Percentiles rank a stretch among this genome's conserved stretches.
Conservation (phyloP, 2,888 invertebrate species). For the Incurvaria masculella region DNA sequence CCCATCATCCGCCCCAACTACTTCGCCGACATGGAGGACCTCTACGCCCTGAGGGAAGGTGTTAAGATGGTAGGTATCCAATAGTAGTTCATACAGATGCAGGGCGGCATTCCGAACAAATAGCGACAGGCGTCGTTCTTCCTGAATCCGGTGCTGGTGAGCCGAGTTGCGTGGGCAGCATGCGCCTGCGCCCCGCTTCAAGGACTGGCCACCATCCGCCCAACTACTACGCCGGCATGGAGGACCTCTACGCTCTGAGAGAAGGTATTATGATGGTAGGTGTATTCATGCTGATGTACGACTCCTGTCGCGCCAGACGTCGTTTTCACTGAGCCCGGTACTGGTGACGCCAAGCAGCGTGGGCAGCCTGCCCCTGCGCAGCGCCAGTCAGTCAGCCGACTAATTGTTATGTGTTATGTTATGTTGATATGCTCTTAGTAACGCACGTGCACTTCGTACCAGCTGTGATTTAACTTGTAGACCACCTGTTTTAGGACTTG, state of each 20-base stretch:
- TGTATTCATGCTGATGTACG: too few species aligned
- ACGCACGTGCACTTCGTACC: too few species aligned
- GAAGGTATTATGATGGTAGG: conserved; percentile 70
- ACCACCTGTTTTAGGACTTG: too few species aligned
- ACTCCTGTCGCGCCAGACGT: conserved; percentile 49
- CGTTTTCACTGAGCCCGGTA: conserved; percentile 71
- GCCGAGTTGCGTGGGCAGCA: conserved; percentile 68
- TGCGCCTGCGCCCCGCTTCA: conserved; percentile 71
- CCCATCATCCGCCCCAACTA: conserved; percentile 83
- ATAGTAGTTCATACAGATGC: conserved; percentile 30
- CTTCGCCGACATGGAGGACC: conserved; percentile 67
- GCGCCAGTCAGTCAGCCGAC: too few species aligned
- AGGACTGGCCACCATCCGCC: too few species aligned
- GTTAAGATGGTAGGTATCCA: conserved; percentile 59
- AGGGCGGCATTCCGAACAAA: conserved; percentile 37
- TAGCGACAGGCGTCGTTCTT: conserved; percentile 59
- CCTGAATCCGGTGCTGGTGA: conserved; percentile 69
- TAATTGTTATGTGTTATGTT: too few species aligned
- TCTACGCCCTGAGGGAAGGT: conserved; percentile 71
- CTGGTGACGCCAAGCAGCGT: conserved; percentile 71
- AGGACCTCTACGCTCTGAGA: conserved; percentile 70
- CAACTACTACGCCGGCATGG: conserved; percentile 73
- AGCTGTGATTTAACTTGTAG: too few species aligned
- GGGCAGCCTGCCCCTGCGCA: conserved; percentile 68
- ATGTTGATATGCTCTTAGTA: too few species aligned